These are phyloP conservation scores for Actenoides hombroni DNA, from an alignment of 2,113 vertebrate species.

Conservation along the genomic window DNA sequence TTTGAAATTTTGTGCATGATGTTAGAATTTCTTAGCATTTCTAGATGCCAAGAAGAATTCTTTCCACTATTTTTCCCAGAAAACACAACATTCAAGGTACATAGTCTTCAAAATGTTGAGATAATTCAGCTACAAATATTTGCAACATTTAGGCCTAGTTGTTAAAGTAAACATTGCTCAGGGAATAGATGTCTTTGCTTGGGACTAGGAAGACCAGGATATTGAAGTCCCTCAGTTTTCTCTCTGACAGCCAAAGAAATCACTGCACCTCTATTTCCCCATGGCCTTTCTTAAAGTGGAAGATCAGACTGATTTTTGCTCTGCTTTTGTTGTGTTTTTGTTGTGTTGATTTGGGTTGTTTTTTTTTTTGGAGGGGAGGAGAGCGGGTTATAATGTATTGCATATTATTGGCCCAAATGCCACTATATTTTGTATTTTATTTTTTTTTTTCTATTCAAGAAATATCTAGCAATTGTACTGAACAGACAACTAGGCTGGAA, in stretches of 20 bases:
- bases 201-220: neutral
- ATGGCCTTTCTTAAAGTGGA: neutral
- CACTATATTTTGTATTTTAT: neutral
- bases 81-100: slow-evolving; percentile 10
- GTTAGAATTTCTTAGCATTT: slow-evolving; percentile 50
- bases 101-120: slow-evolving; percentile 12
- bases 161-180: neutral
- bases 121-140: slow-evolving; percentile 36
- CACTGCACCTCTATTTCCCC: neutral
- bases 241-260: neutral
- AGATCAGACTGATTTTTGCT: neutral
- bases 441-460: neutral
- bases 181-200: neutral
- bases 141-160: neutral
- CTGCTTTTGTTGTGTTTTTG: too few relatives aligned
- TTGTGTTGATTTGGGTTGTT: too few relatives aligned
- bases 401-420: neutral
- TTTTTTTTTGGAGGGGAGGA: neutral
- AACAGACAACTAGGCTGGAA: neutral
- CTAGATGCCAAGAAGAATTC: slow-evolving; percentile 24
- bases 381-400: neutral
- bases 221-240: neutral
- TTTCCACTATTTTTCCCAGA: slow-evolving; percentile 41
- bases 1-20: slow-evolving; percentile 41
- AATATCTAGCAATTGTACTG: neutral